Percentiles rank a stretch among this genome's conserved stretches.
Evolutionary conservation across 2,113 vertebrate species (phyloP).

Genomic region (Etheostoma cragini): DNA sequence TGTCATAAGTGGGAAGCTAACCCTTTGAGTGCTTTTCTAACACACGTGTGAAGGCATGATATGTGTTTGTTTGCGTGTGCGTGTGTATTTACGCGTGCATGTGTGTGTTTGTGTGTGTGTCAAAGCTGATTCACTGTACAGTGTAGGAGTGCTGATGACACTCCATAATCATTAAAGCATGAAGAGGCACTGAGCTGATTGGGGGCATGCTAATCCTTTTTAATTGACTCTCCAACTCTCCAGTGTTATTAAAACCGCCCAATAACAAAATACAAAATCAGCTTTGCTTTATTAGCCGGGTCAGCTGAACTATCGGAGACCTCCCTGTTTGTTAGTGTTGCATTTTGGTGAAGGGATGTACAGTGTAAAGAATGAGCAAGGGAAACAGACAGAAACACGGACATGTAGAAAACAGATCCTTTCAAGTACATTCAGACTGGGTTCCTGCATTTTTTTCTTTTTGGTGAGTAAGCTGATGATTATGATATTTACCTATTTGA

Average conservation of each 20-base stretch:
- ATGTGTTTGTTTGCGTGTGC: conserved; percentile 30
- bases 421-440: neutral
- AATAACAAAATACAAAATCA: conserved; percentile 77
- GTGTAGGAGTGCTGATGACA: conserved; percentile 75
- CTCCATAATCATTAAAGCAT: conserved; percentile 78
- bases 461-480: neutral
- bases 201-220: conserved; percentile 78
- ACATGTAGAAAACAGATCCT: neutral
- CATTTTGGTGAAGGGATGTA: conserved; percentile 32
- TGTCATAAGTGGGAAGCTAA: conserved; percentile 17
- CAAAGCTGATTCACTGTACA: conserved; percentile 56
- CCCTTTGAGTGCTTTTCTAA: neutral
- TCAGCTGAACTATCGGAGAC: conserved; percentile 60
- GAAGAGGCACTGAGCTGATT: conserved; percentile 76
- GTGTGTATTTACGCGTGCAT: conserved; percentile 16
- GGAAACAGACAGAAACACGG: neutral
- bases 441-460: neutral
- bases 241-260: conserved; percentile 75
- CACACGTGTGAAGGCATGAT: neutral
- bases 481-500: neutral
- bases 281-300: conserved; percentile 70
- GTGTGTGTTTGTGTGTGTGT: conserved; percentile 33
- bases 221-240: conserved; percentile 79
- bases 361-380: neutral
- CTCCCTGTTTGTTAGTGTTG: conserved; percentile 37